phyloP scores from a whole-genome alignment of 2,888 invertebrate species.

The Stramonita haemastoma region DNA sequence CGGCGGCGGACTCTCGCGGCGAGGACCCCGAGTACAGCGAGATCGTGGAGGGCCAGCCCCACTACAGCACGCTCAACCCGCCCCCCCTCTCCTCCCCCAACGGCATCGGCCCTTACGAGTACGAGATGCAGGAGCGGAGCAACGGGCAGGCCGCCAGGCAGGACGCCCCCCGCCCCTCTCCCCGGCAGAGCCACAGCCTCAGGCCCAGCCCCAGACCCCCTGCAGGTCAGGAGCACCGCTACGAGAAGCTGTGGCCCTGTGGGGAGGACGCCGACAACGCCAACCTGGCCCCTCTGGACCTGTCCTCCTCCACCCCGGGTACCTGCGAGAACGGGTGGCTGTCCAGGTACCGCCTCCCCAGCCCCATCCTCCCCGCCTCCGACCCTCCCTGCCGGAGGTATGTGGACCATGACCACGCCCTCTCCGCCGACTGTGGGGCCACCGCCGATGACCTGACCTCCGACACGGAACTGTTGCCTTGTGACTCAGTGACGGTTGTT shows the following conservation, averaged over 20 bases:
- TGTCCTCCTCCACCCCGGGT: slow-evolving; percentile 18
- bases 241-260: slow-evolving; percentile 24
- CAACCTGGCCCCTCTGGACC: background rate
- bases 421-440: background rate
- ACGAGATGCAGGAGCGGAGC: background rate
- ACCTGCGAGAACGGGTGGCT: slow-evolving; percentile 34
- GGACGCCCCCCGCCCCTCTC: background rate
- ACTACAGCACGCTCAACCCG: slow-evolving; percentile 24
- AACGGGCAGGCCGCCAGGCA: background rate
- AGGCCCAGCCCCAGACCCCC: background rate
- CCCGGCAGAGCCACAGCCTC: background rate
- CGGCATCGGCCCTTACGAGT: slow-evolving; percentile 5
- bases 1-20: too few species aligned
- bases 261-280: background rate
- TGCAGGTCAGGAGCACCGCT: background rate
- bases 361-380: slow-evolving; percentile 3
- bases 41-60: slow-evolving; percentile 21
- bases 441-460: slow-evolving; percentile 21
- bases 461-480: slow-evolving; percentile 27
- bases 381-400: slow-evolving; percentile 11
- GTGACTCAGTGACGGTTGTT: background rate
- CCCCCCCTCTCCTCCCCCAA: background rate
- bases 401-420: background rate
- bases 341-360: slow-evolving; percentile 37
- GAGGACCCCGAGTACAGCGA: slow-evolving; percentile 36